These are phyloP conservation scores for Gorsachius magnificus DNA, from an alignment of 2,797 vertebrate genomes.

Conservation along the genomic window DNA sequence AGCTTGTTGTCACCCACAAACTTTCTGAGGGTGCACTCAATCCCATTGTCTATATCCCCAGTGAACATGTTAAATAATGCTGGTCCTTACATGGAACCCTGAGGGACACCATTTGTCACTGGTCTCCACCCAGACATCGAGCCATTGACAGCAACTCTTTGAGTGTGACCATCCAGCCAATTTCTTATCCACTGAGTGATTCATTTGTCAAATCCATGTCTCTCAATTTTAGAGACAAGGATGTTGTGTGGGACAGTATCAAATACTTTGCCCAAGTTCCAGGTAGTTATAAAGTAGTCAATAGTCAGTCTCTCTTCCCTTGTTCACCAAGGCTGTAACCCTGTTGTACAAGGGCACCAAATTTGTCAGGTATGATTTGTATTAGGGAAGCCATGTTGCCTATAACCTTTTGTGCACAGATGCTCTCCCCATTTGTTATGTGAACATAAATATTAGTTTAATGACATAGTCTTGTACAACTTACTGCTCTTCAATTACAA, in stretches of 20 bases:
- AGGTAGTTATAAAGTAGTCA: too few relatives aligned
- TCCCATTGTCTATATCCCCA: neutral
- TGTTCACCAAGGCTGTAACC: neutral
- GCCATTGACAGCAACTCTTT: neutral
- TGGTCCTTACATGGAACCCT: accelerated
- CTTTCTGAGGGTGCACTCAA: neutral
- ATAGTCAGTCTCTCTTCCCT: neutral
- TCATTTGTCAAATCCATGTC: too few relatives aligned
- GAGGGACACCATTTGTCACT: neutral
- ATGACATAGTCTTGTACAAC: neutral
- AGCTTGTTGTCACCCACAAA: neutral
- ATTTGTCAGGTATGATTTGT: neutral
- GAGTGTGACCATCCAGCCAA: neutral
- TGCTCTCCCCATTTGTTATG: neutral
- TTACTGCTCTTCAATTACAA: neutral
- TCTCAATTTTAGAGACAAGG: too few relatives aligned
- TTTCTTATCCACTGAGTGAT: neutral
- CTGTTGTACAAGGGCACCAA: accelerated
- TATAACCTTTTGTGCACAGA: neutral
- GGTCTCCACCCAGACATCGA: neutral
- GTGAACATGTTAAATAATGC: neutral
- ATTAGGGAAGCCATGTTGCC: neutral
- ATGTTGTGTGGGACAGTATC: too few relatives aligned
- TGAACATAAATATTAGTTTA: neutral
- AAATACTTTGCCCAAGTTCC: neutral